Evolutionary conservation across 2,888 invertebrate genomes (phyloP).

Genomic region (Endomychus coccineus): DNA sequence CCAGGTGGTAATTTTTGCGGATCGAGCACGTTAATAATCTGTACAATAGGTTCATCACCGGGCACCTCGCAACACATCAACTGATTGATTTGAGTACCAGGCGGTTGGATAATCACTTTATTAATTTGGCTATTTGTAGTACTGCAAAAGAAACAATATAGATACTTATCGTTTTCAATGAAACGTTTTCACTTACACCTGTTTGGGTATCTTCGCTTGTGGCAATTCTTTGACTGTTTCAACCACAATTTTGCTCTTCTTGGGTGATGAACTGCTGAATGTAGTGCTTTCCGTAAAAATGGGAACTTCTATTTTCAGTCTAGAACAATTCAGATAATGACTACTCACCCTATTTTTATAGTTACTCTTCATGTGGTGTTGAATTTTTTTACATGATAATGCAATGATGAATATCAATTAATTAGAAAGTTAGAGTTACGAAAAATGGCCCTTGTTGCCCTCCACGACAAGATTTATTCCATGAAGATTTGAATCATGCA

Average conservation of each 20-base stretch:
- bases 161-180: constrained; percentile 7
- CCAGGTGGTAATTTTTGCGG: constrained; percentile 38
- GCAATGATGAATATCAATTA: too few relatives aligned
- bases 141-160: neutral
- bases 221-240: constrained; percentile 55
- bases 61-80: constrained; percentile 42
- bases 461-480: too few relatives aligned
- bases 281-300: constrained; percentile 50
- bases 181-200: constrained; percentile 1
- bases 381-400: too few relatives aligned
- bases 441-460: too few relatives aligned
- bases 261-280: constrained; percentile 70
- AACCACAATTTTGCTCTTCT: constrained; percentile 72
- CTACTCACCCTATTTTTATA: too few relatives aligned
- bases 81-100: constrained; percentile 40
- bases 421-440: too few relatives aligned
- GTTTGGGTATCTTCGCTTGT: neutral
- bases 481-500: too few relatives aligned
- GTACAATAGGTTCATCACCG: constrained; percentile 41
- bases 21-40: constrained; percentile 40
- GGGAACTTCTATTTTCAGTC: constrained; percentile 42
- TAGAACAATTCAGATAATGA: constrained; percentile 7
- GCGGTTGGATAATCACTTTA: constrained; percentile 26
- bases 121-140: neutral
- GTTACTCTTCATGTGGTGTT: too few relatives aligned